Conservation (phyloP, 1,140 invertebrate species). For the Drosophila parvula region DNA sequence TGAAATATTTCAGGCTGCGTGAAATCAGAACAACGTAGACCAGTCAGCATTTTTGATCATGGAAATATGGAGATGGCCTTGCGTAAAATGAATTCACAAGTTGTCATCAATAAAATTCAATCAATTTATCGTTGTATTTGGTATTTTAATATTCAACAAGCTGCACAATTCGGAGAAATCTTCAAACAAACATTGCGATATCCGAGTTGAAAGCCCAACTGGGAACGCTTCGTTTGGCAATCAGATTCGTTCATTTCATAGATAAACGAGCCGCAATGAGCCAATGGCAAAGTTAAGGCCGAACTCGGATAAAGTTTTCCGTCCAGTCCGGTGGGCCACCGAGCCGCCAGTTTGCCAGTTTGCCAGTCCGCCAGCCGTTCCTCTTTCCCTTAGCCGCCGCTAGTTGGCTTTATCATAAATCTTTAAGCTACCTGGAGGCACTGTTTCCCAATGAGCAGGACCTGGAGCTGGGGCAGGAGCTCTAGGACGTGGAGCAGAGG, state of each 20-base stretch:
- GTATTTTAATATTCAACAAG: constrained; percentile 29
- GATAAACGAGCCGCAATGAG: constrained; percentile 75
- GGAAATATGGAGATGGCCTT: constrained; percentile 8
- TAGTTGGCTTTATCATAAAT: constrained; percentile 76
- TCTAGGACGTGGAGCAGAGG: not conserved
- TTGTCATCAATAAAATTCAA: constrained; percentile 17
- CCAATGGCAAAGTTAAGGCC: constrained; percentile 65
- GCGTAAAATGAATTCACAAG: constrained; percentile 9
- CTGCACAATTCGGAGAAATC: not conserved
- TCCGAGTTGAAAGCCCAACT: constrained; percentile 21
- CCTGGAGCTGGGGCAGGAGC: not conserved
- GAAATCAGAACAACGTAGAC: not conserved
- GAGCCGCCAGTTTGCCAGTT: not conserved
- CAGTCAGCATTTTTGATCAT: not conserved
- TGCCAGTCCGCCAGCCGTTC: not conserved
- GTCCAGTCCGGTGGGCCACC: not conserved
- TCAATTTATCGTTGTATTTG: constrained; percentile 15
- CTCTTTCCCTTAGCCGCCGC: constrained; percentile 5
- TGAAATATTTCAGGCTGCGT: not conserved
- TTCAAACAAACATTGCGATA: constrained; percentile 5
- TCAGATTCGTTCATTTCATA: constrained; percentile 73
- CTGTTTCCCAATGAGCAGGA: constrained; percentile 9
- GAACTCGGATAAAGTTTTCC: constrained; percentile 69
- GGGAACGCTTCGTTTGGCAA: constrained; percentile 49
- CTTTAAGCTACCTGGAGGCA: constrained; percentile 69